Evolutionary conservation across 2,888 invertebrate genomes (phyloP), one percentile per base, ranked within the genome.

Genomic region (Tromatobia lineatoria): DNA sequence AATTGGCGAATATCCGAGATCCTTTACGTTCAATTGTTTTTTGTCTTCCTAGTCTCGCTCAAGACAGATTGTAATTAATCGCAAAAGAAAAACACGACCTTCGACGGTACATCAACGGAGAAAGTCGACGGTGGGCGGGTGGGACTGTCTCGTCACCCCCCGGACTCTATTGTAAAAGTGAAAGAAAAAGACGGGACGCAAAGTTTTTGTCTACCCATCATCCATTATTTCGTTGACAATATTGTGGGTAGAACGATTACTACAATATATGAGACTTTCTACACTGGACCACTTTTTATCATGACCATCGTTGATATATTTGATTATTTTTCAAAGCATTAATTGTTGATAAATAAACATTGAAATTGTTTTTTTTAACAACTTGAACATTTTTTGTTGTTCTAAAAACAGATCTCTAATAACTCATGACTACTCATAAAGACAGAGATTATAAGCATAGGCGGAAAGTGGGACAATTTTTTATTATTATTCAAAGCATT

Each of bases 51-150:
- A 3, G 54, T 23, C 54, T 2, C 23, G 20, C 20, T 54, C 11
- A 20, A 23, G 23, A 23, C 20, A 11, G 23, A 54, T 20, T 54
- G 23, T 10, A 54, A 54, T 54, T 54, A 54, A 54, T 23, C 23
- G 20, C 20, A 23, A 23, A 54, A 23, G 8, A 54, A 52, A 52
- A 54, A 54, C 54, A 54, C 54, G 54, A 54, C 54, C 54, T 54
- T 54, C 54, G 23, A 54, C 10, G 23, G 54, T 54, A 20, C 52
- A 18, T 52, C 18, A 52, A 20, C 23, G 54, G 23, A 20, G 3
- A 11, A 54, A 54, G 54, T 54, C 11, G 23, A 54, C 54, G 54
- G 54, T 10, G 20, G 23, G 54, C 6, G 54, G 54, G 23, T 54
- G 54, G 54, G 23, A 8, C 10, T 54, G 54, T 20, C 54, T 54